These are phyloP conservation scores for Limnephilus marmoratus DNA, from an alignment of 2,888 invertebrate genomes.

Conservation along the genomic window DNA sequence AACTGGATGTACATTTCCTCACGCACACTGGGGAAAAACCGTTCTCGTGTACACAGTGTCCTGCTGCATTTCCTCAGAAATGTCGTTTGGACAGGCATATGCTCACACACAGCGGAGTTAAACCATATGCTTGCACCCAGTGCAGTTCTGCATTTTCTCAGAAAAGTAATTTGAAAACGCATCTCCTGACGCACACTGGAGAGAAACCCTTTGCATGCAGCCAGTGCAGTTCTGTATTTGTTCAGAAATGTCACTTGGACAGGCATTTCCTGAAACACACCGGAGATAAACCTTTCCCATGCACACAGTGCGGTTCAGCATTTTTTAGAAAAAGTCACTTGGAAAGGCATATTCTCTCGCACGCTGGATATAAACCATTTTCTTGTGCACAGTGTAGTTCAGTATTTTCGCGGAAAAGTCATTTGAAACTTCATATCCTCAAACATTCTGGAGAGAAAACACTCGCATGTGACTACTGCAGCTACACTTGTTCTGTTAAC, in stretches of 20 bases:
- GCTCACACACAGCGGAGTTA: not conserved
- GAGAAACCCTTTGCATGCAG: not conserved
- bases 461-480: not conserved
- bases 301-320: not conserved
- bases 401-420: not conserved
- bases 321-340: constrained; percentile 6
- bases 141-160: not conserved
- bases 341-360: not conserved
- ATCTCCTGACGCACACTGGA: not conserved
- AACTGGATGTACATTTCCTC: not conserved
- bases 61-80: not conserved
- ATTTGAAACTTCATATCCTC: not conserved
- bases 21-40: not conserved
- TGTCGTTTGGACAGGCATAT: not conserved
- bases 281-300: not conserved
- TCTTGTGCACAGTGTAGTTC: not conserved
- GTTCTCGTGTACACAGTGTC: not conserved
- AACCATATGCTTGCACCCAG: not conserved
- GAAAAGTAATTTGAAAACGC: not conserved
- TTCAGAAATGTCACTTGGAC: not conserved
- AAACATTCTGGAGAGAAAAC: not conserved
- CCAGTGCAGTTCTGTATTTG: not conserved
- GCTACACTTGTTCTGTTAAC: not conserved
- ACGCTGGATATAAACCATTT: not conserved
- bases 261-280: not conserved